phyloP scores from a whole-genome alignment of 1,140 invertebrate species.

The Globodera ellingtonae region DNA sequence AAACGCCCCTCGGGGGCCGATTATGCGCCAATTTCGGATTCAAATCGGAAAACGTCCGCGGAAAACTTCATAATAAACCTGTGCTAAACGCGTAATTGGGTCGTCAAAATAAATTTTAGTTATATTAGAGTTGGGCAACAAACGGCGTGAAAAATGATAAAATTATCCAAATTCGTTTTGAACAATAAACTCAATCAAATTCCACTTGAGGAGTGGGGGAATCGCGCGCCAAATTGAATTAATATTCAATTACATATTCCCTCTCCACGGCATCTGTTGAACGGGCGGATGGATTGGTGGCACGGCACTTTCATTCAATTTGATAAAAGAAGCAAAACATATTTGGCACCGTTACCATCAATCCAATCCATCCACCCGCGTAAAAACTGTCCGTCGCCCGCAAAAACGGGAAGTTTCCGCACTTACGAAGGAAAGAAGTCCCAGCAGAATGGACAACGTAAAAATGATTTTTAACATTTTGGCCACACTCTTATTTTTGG shows the following conservation, averaged over 20 bases:
- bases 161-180: neutral
- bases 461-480: neutral
- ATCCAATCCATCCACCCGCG: neutral
- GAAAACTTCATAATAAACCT: neutral
- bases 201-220: neutral
- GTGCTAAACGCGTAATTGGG: neutral
- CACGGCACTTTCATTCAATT: neutral
- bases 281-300: too few relatives aligned
- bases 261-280: neutral
- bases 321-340: neutral
- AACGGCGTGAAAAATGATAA: neutral
- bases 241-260: neutral
- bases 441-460: neutral
- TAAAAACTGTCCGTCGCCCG: neutral
- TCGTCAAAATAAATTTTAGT: slow-evolving; percentile 4
- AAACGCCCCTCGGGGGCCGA: too few relatives aligned
- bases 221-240: too few relatives aligned
- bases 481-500: neutral
- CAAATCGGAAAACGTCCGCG: too few relatives aligned
- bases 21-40: too few relatives aligned
- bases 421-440: neutral
- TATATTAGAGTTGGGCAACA: neutral
- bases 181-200: neutral
- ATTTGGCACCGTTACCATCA: neutral
- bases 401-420: neutral